These are phyloP conservation scores for Heliconius nattereri DNA, from an alignment of 1,140 invertebrate genomes.

Conservation along the genomic window DNA sequence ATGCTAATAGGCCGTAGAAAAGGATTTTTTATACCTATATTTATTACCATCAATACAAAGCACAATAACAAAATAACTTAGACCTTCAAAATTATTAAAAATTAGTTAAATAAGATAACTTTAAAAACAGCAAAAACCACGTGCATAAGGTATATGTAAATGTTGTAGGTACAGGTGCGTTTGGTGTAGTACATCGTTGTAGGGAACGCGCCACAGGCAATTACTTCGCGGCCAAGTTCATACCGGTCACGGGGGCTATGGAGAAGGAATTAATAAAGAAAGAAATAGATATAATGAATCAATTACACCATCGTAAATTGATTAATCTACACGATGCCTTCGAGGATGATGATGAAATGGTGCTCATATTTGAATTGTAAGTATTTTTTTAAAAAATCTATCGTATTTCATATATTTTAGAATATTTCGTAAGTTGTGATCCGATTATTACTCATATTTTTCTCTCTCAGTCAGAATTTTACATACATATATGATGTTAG, in stretches of 20 bases:
- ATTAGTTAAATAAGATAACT: neutral
- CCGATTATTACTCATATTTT: no score
- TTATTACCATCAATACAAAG: neutral
- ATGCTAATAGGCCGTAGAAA: neutral
- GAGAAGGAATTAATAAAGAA: conserved; percentile 98
- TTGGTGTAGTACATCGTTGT: conserved; percentile 99
- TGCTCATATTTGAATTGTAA: conserved; percentile 99
- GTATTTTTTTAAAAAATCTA: conserved; percentile 63
- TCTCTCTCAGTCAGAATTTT: no score
- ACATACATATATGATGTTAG: no score
- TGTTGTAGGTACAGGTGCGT: conserved; percentile 93
- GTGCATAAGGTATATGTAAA: conserved; percentile 36
- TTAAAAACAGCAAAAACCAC: conserved; percentile 16
- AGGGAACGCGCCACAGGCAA: conserved; percentile 97
- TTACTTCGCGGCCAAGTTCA: conserved; percentile 99
- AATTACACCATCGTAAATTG: conserved; percentile 97
- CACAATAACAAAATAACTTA: neutral
- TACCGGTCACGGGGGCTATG: conserved; percentile 96
- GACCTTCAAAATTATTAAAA: neutral
- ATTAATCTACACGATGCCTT: conserved; percentile 99
- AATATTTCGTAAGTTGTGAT: no score
- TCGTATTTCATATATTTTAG: no score
- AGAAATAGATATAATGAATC: conserved; percentile 99
- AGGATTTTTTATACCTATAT: neutral
- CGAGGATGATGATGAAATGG: conserved; percentile 99